A percentile compares a stretch with the other conserved stretches of the same genome.
These are phyloP conservation scores for Xestia rhomboidea DNA, from an alignment of 2,888 invertebrate genomes.

Conservation along the genomic window DNA sequence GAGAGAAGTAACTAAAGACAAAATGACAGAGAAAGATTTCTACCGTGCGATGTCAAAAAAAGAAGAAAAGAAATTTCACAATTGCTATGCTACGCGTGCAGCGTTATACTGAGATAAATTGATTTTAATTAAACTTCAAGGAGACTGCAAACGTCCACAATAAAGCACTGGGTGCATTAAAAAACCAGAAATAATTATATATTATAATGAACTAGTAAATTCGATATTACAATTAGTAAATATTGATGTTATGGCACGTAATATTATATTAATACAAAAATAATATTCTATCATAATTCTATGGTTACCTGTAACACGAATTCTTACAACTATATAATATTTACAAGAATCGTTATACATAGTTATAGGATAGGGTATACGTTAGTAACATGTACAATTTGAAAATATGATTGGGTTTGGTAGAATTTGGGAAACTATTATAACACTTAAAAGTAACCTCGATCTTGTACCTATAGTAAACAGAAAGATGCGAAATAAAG, in stretches of 20 bases:
- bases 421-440: neutral
- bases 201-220: conserved; percentile 49
- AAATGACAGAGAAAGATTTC: neutral
- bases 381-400: neutral
- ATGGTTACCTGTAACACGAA: conserved; percentile 7
- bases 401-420: neutral
- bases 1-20: too few species aligned
- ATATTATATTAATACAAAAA: conserved; percentile 21
- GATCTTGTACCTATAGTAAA: neutral
- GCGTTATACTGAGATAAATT: too few species aligned
- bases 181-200: neutral
- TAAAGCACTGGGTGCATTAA: neutral
- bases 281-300: neutral
- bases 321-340: conserved; percentile 20
- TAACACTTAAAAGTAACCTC: neutral
- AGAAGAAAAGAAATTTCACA: neutral
- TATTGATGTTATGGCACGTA: conserved; percentile 47
- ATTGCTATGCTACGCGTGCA: too few species aligned
- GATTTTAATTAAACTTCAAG: too few species aligned
- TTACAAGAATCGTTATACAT: neutral
- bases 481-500: neutral
- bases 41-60: neutral
- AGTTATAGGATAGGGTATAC: neutral
- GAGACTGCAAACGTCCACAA: neutral
- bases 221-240: conserved; percentile 50